Percentiles rank a stretch among this genome's conserved stretches.
phyloP scores from a whole-genome alignment of 64 coral and sea anemone genomes.

The Dendronephthya gigantea region DNA sequence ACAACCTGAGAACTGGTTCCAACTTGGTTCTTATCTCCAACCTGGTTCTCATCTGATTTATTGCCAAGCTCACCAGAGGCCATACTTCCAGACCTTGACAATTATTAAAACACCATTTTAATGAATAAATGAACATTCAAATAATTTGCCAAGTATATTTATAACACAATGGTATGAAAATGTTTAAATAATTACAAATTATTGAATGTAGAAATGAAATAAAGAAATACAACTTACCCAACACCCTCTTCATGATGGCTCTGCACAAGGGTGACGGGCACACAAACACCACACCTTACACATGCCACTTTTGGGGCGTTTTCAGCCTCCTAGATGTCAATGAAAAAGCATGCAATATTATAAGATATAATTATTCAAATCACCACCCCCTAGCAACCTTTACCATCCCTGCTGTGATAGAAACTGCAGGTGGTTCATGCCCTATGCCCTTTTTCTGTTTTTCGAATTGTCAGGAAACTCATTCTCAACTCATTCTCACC shows the following conservation, averaged over 20 bases:
- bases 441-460: neutral
- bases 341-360: neutral
- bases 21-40: constrained; percentile 12
- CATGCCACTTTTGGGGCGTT: constrained; percentile 24
- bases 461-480: neutral
- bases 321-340: constrained; percentile 9
- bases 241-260: constrained; percentile 1
- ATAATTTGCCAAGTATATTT: no score
- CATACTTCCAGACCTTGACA: constrained; percentile 16
- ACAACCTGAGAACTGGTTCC: constrained; percentile 8
- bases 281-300: constrained; percentile 20
- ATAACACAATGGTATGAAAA: constrained; percentile 12
- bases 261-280: neutral
- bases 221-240: neutral
- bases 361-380: no score
- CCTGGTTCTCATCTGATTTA: neutral
- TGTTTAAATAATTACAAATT: constrained; percentile 9
- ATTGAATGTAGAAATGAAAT: neutral
- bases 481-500: constrained; percentile 16
- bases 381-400: no score
- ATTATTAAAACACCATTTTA: constrained; percentile 8
- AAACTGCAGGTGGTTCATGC: neutral
- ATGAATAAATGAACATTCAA: neutral
- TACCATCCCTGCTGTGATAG: no score
- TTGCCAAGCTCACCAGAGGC: neutral